phyloP scores from a whole-genome alignment of 2,888 invertebrate genomes.

The Limnephilus auricula region DNA sequence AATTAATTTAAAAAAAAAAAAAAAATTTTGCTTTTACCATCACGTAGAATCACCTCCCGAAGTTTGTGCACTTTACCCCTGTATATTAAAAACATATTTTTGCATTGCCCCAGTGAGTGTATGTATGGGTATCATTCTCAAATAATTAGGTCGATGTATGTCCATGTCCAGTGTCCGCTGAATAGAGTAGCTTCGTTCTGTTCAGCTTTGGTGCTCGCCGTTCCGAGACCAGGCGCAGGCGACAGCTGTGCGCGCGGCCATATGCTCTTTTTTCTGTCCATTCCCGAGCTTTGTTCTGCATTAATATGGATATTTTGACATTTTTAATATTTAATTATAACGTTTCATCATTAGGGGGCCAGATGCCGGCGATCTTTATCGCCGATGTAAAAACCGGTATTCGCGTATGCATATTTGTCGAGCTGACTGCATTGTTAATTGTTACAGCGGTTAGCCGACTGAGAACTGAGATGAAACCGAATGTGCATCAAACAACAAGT shows the following conservation, averaged over 20 bases:
- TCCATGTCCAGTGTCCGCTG: not conserved
- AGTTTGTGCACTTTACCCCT: too few relatives aligned
- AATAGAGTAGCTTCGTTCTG: not conserved
- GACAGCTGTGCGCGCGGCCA: conserved; percentile 55
- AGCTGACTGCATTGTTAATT: not conserved
- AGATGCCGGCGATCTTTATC: conserved; percentile 54
- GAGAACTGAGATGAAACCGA: too few relatives aligned
- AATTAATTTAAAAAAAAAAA: too few relatives aligned
- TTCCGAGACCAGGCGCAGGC: conserved; percentile 46
- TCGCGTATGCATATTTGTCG: conserved; percentile 6
- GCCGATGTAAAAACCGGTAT: conserved; percentile 35
- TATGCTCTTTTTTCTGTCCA: conserved; percentile 54
- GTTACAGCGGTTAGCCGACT: too few relatives aligned
- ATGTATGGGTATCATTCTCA: not conserved
- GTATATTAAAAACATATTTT: too few relatives aligned
- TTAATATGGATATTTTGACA: conserved; percentile 62
- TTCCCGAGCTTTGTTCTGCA: conserved; percentile 37
- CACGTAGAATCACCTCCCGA: too few relatives aligned
- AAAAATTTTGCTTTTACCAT: too few relatives aligned
- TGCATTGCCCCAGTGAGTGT: not conserved
- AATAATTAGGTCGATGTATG: conserved; percentile 29
- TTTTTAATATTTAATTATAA: conserved; percentile 65
- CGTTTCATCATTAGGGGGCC: conserved; percentile 62
- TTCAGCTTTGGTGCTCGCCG: conserved; percentile 15
- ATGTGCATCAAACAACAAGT: not conserved